Percentiles rank a stretch among this genome's conserved stretches.
Conservation (phyloP, 2,113 vertebrate genomes). For the Tamias sibiricus region DNA sequence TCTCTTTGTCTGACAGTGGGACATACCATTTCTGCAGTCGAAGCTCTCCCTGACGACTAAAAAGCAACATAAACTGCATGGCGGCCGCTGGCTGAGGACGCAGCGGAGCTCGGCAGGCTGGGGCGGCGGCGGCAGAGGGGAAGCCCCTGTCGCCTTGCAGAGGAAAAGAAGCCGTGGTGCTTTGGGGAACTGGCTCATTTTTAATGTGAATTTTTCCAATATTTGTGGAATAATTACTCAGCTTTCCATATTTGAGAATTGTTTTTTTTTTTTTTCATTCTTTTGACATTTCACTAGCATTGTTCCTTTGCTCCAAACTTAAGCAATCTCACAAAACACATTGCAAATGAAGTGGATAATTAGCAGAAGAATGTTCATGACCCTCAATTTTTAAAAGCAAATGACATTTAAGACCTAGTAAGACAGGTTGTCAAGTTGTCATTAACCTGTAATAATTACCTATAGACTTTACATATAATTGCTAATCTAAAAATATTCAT, state of each 20-base stretch:
- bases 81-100: conserved; percentile 1
- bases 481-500: conserved; percentile 48
- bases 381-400: conserved; percentile 45
- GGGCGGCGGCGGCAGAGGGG: background rate
- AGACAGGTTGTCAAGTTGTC: conserved; percentile 3
- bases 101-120: background rate
- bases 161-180: conserved; percentile 60
- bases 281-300: conserved; percentile 46
- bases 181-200: background rate
- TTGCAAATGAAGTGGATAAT: conserved; percentile 51
- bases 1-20: conserved; percentile 97
- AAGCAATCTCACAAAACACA: background rate
- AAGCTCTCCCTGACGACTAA: conserved; percentile 99
- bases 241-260: background rate
- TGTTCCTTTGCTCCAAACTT: background rate
- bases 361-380: conserved; percentile 47
- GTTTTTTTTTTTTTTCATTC: background rate
- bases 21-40: conserved; percentile 99
- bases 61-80: conserved; percentile 99
- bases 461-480: conserved; percentile 42
- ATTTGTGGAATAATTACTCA: background rate
- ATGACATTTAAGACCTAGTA: conserved; percentile 60
- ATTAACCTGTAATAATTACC: conserved; percentile 60
- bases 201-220: background rate
- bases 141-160: conserved; percentile 30